A percentile compares a stretch with the other conserved stretches of the same genome.
phyloP scores from a whole-genome alignment of 2,888 invertebrate species.

The Smittia aterrima region DNA sequence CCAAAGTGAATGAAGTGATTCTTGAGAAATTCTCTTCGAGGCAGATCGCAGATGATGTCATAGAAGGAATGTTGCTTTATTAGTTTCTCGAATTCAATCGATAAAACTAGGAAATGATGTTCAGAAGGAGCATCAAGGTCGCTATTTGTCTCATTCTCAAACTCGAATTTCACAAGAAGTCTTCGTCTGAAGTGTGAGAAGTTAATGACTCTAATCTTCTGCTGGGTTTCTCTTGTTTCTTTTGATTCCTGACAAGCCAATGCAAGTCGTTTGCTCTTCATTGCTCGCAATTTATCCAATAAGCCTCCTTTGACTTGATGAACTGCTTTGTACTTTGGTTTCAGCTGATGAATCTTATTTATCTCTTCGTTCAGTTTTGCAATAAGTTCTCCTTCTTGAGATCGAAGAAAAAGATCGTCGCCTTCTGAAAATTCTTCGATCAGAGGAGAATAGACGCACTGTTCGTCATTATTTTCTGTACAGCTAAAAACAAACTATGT shows the following conservation, averaged over 20 bases:
- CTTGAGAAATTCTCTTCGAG: not conserved
- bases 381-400: not conserved
- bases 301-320: not conserved
- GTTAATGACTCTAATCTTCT: not conserved
- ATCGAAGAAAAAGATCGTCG: not conserved
- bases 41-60: not conserved
- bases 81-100: not conserved
- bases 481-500: too few species aligned
- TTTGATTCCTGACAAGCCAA: not conserved
- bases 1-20: not conserved
- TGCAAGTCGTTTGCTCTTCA: not conserved
- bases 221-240: not conserved
- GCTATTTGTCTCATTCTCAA: not conserved
- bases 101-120: not conserved
- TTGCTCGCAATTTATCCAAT: not conserved
- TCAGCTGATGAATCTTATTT: not conserved
- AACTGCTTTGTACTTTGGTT: not conserved
- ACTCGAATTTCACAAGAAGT: not conserved
- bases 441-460: not conserved
- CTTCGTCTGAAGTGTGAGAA: not conserved
- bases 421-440: constrained; percentile 2
- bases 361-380: not conserved
- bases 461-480: not conserved
- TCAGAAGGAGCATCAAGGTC: not conserved
- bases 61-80: not conserved